Conservation (phyloP, 2,888 invertebrate genomes). For the Portevinia maculata region DNA sequence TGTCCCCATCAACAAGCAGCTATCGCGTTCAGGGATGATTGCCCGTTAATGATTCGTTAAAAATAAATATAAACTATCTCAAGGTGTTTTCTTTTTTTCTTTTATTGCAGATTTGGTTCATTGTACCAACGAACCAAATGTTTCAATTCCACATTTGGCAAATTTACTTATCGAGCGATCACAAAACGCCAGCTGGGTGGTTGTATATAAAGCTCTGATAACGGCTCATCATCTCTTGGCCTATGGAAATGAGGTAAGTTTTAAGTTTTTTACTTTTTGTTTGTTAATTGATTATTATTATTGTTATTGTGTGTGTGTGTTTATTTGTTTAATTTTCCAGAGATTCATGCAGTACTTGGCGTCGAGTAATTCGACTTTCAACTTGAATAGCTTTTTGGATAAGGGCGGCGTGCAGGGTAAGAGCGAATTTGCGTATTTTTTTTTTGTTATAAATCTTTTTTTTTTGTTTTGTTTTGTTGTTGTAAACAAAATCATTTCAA, state of each 20-base stretch:
- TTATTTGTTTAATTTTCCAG: slow-evolving; percentile 88
- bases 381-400: slow-evolving; percentile 98
- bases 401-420: slow-evolving; percentile 99
- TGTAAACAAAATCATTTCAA: slow-evolving; percentile 11
- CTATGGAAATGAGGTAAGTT: slow-evolving; percentile 98
- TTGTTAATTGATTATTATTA: slow-evolving; percentile 1
- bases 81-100: slow-evolving; percentile 73
- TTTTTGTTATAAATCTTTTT: slow-evolving; percentile 9
- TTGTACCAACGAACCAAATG: slow-evolving; percentile 99
- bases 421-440: slow-evolving; percentile 16
- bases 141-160: slow-evolving; percentile 99
- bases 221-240: slow-evolving; percentile 99
- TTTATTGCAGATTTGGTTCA: slow-evolving; percentile 96
- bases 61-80: slow-evolving; percentile 8
- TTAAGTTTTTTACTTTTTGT: background rate
- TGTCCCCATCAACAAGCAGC: slow-evolving; percentile 1
- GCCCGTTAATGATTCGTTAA: slow-evolving; percentile 3
- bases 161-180: slow-evolving; percentile 98
- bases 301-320: slow-evolving; percentile 7
- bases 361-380: slow-evolving; percentile 99
- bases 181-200: slow-evolving; percentile 99
- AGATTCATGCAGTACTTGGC: slow-evolving; percentile 99
- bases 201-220: slow-evolving; percentile 98
- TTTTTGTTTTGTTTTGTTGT: slow-evolving; percentile 23
- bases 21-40: background rate